Base-by-base conservation (phyloP, 2,797 vertebrate genomes). In the Schizothorax lantsangensis region DNA sequence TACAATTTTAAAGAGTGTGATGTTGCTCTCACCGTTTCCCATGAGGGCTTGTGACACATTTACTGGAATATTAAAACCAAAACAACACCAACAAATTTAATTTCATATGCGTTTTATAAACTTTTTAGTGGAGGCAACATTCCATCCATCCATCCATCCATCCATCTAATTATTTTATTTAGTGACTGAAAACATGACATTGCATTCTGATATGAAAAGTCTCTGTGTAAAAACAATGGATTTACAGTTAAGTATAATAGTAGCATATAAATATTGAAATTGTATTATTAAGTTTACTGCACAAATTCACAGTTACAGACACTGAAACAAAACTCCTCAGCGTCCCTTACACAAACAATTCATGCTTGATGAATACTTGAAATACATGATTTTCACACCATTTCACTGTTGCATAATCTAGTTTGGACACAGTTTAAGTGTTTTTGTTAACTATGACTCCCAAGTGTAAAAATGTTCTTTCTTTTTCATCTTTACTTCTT, bases 381-480 rank as follows among this genome's bases (percentile, higher is more conserved):
- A 79, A 62, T 40, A 26, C 36, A 79, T 11, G 2, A 21, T 64
- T 79, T 64, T 79, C 78, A 43, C 57, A 45, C 78, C 23, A 79
- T 62, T 79, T 43, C 77, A 62, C 36, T 10, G 54, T 79, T 79
- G 77, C 77, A 43, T 79, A 62, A 79, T 79, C 36, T 17, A 79
- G 78, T 64, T 45, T 79, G 78, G 38, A 79, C n/a, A 62, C n/a
- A 19, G 23, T 79, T 30, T 45, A 43, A 62, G 38, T 79, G 57
- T 71, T 72, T 80, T 79, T 72, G 64, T 71, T 71, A 85, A 45
- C 38, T 72, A 85, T 36, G 66, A 79, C 43, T 43, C 38, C 26
- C 40, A 81, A 59, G 45, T 49, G 49, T 4, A 38, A 72, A 79
- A 40, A 38, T 64, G 5, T 69, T 71, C 9, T 40, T 40, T 77